Percentiles rank a stretch among this genome's conserved stretches.
Conservation (phyloP, 2,797 vertebrate genomes). For the Poeciliopsis gracilis region DNA sequence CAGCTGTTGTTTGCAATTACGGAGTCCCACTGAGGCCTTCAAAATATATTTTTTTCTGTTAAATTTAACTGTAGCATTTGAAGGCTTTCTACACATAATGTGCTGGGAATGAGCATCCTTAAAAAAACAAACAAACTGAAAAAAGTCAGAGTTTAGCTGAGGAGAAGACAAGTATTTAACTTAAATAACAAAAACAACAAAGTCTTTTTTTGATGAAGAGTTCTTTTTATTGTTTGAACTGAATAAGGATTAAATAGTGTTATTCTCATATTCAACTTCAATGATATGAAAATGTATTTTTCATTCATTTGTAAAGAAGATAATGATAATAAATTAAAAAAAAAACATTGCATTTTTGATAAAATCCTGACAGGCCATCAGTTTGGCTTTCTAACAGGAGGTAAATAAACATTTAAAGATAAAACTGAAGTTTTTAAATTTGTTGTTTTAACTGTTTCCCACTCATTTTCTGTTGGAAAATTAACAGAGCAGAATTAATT, state of each 20-base stretch:
- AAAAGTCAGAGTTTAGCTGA: neutral
- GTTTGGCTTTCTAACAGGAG: neutral
- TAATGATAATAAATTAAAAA: neutral
- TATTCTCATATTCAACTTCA: neutral
- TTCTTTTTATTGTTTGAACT: neutral
- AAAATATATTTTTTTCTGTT: neutral
- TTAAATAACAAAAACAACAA: neutral
- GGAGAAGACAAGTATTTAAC: neutral
- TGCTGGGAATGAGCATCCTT: constrained; percentile 11
- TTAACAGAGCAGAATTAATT: neutral
- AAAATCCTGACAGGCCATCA: neutral
- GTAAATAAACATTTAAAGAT: neutral
- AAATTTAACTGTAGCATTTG: constrained; percentile 13
- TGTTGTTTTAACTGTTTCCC: neutral
- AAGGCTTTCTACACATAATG: neutral
- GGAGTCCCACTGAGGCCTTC: constrained; percentile 41
- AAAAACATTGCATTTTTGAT: neutral
- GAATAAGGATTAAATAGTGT: neutral
- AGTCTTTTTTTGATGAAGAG: neutral
- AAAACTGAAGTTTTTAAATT: neutral
- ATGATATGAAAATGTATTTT: neutral
- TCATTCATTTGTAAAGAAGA: neutral
- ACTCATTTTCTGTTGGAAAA: neutral
- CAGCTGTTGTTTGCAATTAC: constrained; percentile 60
- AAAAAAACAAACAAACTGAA: constrained; percentile 6